Evolutionary conservation across 2,113 vertebrate genomes (phyloP).

Genomic region (Anseranas semipalmata): DNA sequence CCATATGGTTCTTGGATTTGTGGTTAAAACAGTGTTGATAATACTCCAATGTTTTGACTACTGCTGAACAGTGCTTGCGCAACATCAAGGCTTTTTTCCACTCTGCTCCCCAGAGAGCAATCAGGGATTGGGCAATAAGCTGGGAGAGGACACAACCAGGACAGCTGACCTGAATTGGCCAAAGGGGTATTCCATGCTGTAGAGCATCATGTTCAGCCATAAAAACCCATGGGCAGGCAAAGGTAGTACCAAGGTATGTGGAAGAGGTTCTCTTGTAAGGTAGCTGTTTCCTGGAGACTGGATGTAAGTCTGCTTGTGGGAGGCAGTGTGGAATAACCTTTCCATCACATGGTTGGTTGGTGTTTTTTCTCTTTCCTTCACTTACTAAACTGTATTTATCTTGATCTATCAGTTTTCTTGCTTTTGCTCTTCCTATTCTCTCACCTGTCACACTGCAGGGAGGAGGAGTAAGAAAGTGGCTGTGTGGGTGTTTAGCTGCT

Average conservation of each 20-base stretch:
- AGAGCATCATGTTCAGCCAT: too few relatives aligned
- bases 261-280: too few relatives aligned
- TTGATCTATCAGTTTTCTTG: background rate
- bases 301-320: too few relatives aligned
- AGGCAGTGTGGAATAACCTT: too few relatives aligned
- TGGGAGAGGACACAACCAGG: background rate
- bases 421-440: background rate
- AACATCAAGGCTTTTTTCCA: background rate
- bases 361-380: background rate
- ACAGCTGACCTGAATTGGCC: background rate
- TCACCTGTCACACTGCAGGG: accelerated
- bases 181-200: too few relatives aligned
- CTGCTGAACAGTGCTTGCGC: background rate
- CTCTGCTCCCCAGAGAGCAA: accelerated
- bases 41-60: background rate
- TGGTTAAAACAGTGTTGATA: background rate
- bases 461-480: background rate
- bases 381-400: background rate
- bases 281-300: too few relatives aligned
- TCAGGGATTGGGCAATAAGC: background rate
- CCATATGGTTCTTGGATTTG: background rate
- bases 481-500: background rate
- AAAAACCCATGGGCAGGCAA: too few relatives aligned
- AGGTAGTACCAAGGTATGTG: too few relatives aligned
- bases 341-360: too few relatives aligned